Evolutionary conservation across 2,797 vertebrate genomes (phyloP), one percentile per base, ranked within the genome.

Genomic region (Bryconaethiops microstoma): DNA sequence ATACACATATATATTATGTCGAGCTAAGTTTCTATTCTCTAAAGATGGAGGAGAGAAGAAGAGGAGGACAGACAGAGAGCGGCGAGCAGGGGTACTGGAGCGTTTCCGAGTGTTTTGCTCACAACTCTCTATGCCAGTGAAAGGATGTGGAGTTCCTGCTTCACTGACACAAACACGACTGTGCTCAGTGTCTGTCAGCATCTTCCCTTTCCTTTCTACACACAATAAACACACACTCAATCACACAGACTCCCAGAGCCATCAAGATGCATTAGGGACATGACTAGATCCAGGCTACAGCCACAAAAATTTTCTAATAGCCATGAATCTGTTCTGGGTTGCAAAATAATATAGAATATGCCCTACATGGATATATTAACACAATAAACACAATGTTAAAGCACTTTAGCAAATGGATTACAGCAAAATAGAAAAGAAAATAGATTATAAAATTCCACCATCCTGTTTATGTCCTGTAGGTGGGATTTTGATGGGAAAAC

Each of bases 101-200:
- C 8, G 64, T 59, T 73, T 80, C 62, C 40, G n/a, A 68, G 14
- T 83, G 19, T 48, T 17, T 57, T 54, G 42, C 14, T 80, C 25
- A 35, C 85, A 80, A 86, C 82, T 81, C 74, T 78, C 85, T 88
- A 80, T 50, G 70, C 74, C 29, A 77, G 71, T 0, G 29, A 78
- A 68, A 78, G 81, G 83, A 65, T 50, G 29, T 12, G 48, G 65
- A 35, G 60, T 80, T 76, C 62, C 52, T 55, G 60, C 76, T 23
- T 63, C 59, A 59, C 57, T 76, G 73, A 76, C 64, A 39, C 63
- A 84, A 29, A 29, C 62, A 73, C 0, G 25, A 62, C 71, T 52
- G 40, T 50, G 35, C 42, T 23, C 65, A 52, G 0, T 17, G 35
- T 64, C 62, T 45, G 19, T 6, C 69, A 64, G 21, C 70, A 16